Percentiles rank a stretch among this genome's conserved stretches.
Conservation (phyloP, 2,888 invertebrate genomes). For the Strigamia transsilvanica region DNA sequence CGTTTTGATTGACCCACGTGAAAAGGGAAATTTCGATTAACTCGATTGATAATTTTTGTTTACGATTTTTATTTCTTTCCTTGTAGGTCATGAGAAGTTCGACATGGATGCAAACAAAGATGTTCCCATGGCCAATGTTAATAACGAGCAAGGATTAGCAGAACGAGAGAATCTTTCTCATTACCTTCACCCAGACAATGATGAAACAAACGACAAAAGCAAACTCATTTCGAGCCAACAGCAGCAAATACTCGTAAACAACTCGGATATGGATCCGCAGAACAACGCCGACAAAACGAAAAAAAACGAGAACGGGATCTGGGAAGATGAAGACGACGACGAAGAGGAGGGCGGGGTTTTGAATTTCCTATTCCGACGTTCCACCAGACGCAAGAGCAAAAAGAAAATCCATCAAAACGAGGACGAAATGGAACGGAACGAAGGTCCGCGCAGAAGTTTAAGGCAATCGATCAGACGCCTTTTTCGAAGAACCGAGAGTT, state of each 20-base stretch:
- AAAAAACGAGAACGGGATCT: neutral
- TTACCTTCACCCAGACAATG: constrained; percentile 49
- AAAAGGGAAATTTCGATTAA: constrained; percentile 39
- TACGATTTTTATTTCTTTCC: neutral
- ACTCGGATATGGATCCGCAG: neutral
- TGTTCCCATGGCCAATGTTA: constrained; percentile 47
- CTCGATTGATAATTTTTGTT: neutral
- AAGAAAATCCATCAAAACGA: neutral
- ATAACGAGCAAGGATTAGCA: neutral
- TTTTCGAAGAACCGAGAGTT: constrained; percentile 51
- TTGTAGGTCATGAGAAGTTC: constrained; percentile 37
- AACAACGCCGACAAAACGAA: neutral
- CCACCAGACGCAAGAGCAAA: constrained; percentile 14
- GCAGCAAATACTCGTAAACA: neutral
- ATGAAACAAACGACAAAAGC: constrained; percentile 9
- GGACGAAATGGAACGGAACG: neutral
- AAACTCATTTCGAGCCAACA: neutral
- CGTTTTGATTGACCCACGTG: constrained; percentile 7
- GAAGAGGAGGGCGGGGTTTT: constrained; percentile 30
- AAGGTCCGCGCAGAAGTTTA: constrained; percentile 6
- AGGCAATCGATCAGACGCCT: constrained; percentile 33
- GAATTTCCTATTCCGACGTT: constrained; percentile 35
- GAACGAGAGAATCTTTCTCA: constrained; percentile 33
- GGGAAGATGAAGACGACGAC: constrained; percentile 21
- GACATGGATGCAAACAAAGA: constrained; percentile 33